Base-by-base conservation (phyloP, 2,113 vertebrate species). In the Poeciliopsis occidentalis region DNA sequence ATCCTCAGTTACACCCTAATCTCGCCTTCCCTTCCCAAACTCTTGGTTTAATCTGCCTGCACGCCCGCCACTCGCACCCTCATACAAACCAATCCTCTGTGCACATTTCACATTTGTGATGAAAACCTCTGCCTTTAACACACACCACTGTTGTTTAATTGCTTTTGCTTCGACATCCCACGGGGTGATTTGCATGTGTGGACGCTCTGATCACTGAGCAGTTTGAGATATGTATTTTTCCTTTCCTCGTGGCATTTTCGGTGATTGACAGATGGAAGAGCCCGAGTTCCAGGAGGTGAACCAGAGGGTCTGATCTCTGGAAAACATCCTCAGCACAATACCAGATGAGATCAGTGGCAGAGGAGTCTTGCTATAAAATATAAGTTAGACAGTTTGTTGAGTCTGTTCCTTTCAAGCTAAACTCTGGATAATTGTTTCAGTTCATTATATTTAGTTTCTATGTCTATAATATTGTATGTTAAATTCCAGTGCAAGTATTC, bases 271-370 rank as follows among this genome's bases (percentile, higher is more conserved):
- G 96, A 79, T 94, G 92, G 62, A 96, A 64, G 96, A 98, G 84
- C 93, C 96, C 47, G 97, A 98, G 94, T 98, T 98, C 87, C 97
- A 97, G 92, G 97, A 99, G 86, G 94, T 99, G 74, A 98, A 99
- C 68, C 96, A 97, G 83, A 96, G 96, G 87, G 96, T 96, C 89
- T 94, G 94, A 75, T 95, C 96, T 88, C 96, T 99, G 92, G 98
- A 97, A 88, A 96, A 95, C 39, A 97, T 98, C 90, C 96, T 99
- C 86, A 98, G 98, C 91, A 97, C 96, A 93, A 96, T 99, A 90
- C 97, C 97, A 30, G 97, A 99, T 79, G 96, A 99, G 93, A 98
- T 99, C 92, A 96, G 94, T 77, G 97, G 99, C 92, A 91, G 97
- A 94, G 96, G 96, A 73, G 94, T 96, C 81, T 97, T 98, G 92